These are phyloP conservation scores for Acrossocheilus fasciatus DNA, from an alignment of 2,797 vertebrate species.

Conservation along the genomic window DNA sequence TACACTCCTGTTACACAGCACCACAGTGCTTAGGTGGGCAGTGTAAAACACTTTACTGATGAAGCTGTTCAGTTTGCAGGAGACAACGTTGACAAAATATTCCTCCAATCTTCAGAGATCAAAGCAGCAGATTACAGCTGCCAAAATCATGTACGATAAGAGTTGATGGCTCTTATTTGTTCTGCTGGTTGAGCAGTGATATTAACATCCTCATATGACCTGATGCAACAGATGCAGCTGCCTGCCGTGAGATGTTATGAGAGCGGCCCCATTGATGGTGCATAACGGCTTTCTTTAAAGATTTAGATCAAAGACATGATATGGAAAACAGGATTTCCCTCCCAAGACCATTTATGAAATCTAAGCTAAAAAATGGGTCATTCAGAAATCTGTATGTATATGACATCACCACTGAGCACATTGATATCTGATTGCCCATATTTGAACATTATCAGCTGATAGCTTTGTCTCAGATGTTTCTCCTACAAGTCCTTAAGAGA, in stretches of 20 bases:
- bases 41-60: conserved; percentile 16
- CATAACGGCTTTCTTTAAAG: conserved; percentile 14
- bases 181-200: not conserved
- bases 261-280: not conserved
- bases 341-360: not conserved
- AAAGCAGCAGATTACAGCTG: conserved; percentile 14
- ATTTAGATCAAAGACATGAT: conserved; percentile 18
- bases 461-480: not conserved
- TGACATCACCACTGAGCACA: not conserved
- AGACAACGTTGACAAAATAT: conserved; percentile 8
- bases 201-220: conserved; percentile 9
- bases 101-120: conserved; percentile 15
- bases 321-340: not conserved
- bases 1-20: conserved; percentile 12
- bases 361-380: not conserved
- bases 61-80: conserved; percentile 15
- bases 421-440: not conserved
- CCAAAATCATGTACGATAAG: conserved; percentile 7
- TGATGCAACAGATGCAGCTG: not conserved
- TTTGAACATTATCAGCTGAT: not conserved
- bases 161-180: conserved; percentile 15
- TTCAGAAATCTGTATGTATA: conserved; percentile 1
- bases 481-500: not conserved
- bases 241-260: not conserved
- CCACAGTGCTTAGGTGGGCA: conserved; percentile 7